These are phyloP conservation scores for Abrostola tripartita DNA, from an alignment of 2,888 invertebrate species.

Conservation along the genomic window DNA sequence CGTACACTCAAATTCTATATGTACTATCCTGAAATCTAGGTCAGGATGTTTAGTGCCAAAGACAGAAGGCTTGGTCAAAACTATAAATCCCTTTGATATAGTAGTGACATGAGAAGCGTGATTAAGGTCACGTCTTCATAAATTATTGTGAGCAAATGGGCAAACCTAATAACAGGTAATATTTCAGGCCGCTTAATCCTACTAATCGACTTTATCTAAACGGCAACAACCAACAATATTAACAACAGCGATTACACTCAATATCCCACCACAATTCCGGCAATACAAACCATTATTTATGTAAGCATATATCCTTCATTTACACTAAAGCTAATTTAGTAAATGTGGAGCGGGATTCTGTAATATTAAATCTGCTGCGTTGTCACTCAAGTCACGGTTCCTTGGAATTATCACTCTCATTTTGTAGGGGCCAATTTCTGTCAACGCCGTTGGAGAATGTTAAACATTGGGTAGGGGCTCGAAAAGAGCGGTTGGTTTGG, in stretches of 20 bases:
- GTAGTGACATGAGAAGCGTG: too few relatives aligned
- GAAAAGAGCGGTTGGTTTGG: slow-evolving; percentile 37
- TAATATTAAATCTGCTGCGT: slow-evolving; percentile 55
- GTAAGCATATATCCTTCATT: slow-evolving; percentile 24
- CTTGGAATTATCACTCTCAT: slow-evolving; percentile 77
- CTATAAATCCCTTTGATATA: too few relatives aligned
- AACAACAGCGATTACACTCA: slow-evolving; percentile 1
- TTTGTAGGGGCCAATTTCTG: slow-evolving; percentile 76
- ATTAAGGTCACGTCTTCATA: too few relatives aligned
- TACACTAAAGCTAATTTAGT: slow-evolving; percentile 50
- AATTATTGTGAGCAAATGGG: too few relatives aligned
- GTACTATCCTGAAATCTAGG: too few relatives aligned
- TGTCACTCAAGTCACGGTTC: slow-evolving; percentile 70
- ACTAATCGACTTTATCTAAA: background rate
- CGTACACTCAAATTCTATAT: too few relatives aligned
- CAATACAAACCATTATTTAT: slow-evolving; percentile 3
- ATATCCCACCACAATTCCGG: background rate
- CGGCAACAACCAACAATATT: background rate
- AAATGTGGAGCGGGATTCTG: slow-evolving; percentile 40
- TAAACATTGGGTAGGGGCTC: slow-evolving; percentile 57
- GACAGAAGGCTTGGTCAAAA: too few relatives aligned
- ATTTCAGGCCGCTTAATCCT: too few relatives aligned
- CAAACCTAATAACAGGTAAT: too few relatives aligned
- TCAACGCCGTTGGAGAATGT: slow-evolving; percentile 68
- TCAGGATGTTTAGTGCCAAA: too few relatives aligned